Evolutionary conservation across 2,888 invertebrate species (phyloP), one percentile per base, ranked within the genome.

Genomic region (Acrobasis repandana): DNA sequence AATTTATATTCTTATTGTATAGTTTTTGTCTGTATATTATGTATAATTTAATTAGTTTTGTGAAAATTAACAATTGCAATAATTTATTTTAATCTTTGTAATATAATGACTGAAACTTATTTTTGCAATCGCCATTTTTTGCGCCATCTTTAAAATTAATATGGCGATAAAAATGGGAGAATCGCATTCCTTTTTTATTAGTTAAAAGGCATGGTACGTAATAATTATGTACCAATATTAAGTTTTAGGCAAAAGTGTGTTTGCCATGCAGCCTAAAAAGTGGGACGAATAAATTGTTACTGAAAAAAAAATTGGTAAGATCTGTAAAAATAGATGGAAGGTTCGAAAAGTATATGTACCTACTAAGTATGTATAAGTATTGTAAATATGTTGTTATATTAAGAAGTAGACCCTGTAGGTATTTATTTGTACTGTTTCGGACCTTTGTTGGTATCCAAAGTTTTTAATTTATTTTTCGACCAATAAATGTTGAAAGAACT

Each of bases 401-500:
- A 85, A 88, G 85, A 65, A 67, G 88, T 86, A 90, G 90, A 75
- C 83, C 89, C 86, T 76, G 88, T 90, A 90, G 89, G 86, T 90
- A 91, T 91, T 91, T 91, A 91, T 91, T 91, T 90, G 81, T 88
- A 90, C 86, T 86, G 88, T 88, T 90, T 92, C 83, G 83, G 90
- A 86, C 91, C 91, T 92, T 88, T 88, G 91, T 92, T 91, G 83
- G 89, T 86, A 88, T 90, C 91, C 90, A 92, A 92, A 91, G 90
- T 92, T 91, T 87, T 91, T 92, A 86, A 92, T 91, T 92, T 92
- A 92, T 92, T 92, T 92, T 92, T 92, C 91, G 91, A 92, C 91
- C 91, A 92, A 92, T 92, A 92, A 92, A 92, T 91, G 91, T 92
- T 91, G 91, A 90, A 91, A 91, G 91, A 89, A 90, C 77, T 83